These are phyloP conservation scores for Tarsius wallacei DNA, from an alignment of 2,797 vertebrate species.

Conservation along the genomic window DNA sequence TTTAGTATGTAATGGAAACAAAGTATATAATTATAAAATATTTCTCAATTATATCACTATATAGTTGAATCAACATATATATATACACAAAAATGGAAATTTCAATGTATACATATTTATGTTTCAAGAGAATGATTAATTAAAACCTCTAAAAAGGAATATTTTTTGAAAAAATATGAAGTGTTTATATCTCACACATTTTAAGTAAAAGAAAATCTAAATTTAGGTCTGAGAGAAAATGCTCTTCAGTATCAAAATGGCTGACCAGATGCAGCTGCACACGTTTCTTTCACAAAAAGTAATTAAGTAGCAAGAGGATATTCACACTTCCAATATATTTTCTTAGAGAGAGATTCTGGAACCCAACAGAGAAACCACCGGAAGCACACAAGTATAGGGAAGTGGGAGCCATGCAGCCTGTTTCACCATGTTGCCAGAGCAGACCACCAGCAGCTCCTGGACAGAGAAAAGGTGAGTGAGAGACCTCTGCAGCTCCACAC, in stretches of 20 bases:
- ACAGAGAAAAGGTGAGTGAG: too few species aligned
- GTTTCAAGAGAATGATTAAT: neutral
- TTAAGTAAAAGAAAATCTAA: conserved; percentile 29
- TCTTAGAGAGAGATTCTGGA: too few species aligned
- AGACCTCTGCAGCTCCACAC: too few species aligned
- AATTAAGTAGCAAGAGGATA: too few species aligned
- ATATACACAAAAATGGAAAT: neutral
- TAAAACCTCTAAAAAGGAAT: neutral
- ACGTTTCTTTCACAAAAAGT: too few species aligned
- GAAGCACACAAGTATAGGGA: too few species aligned
- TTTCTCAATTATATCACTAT: neutral
- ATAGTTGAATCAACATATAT: neutral
- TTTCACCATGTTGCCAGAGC: too few species aligned
- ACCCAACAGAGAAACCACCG: too few species aligned
- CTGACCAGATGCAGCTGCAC: too few species aligned
- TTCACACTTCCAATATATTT: too few species aligned
- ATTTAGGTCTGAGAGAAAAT: neutral
- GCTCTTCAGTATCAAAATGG: neutral
- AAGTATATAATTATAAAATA: neutral
- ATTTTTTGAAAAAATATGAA: neutral
- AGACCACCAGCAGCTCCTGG: too few species aligned
- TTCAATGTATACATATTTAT: neutral
- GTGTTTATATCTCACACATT: neutral
- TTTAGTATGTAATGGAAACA: neutral
- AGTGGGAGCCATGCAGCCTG: too few species aligned